Evolutionary conservation across 2,888 invertebrate species (phyloP).

Genomic region (Acanthosoma haemorrhoidale): DNA sequence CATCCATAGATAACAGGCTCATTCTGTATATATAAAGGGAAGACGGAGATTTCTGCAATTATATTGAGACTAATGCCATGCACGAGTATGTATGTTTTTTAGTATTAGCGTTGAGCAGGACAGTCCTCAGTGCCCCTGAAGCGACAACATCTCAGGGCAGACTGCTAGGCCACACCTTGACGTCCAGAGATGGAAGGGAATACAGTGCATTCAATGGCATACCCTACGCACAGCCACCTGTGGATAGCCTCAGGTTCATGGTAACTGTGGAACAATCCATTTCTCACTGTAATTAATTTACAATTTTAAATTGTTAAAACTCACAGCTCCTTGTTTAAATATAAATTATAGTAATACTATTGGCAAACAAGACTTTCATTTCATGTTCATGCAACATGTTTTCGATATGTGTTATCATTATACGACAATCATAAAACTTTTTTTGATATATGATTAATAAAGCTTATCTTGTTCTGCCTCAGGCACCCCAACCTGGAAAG

Average conservation of each 20-base stretch:
- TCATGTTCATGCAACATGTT: background rate
- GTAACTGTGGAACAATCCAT: no score
- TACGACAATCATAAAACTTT: background rate
- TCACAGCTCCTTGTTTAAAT: no score
- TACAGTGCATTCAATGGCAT: background rate
- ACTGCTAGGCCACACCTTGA: background rate
- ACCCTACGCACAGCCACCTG: background rate
- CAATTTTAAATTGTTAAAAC: no score
- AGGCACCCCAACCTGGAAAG: background rate
- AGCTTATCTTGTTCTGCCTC: background rate
- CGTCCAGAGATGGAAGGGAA: background rate
- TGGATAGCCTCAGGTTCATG: background rate
- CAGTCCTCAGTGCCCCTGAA: background rate
- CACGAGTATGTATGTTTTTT: background rate
- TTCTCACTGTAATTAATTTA: no score
- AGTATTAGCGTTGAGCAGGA: background rate
- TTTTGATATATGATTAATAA: no score
- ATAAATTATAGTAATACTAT: no score
- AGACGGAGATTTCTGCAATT: no score
- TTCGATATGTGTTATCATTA: background rate
- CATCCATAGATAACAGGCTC: no score
- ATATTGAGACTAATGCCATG: no score
- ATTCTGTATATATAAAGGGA: no score
- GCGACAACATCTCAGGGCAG: background rate
- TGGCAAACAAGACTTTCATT: no score